Evolutionary conservation across 2,797 vertebrate genomes (phyloP), one percentile per base, ranked within the genome.

Genomic region (Fundulus diaphanus): DNA sequence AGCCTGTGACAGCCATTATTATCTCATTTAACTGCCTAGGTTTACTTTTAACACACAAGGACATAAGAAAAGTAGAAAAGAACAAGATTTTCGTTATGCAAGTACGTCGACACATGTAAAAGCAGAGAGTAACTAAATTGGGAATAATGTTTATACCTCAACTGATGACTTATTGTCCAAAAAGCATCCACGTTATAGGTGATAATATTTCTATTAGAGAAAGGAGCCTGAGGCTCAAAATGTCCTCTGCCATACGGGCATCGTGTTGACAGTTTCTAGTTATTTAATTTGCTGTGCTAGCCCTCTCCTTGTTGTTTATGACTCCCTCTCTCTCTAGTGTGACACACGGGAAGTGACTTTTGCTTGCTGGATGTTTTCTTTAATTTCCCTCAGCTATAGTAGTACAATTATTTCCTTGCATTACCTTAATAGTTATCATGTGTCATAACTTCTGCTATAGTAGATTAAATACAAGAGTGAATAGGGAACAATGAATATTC

Each of bases 321-420:
- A 80, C 75, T 83, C 82, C 65, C 66, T 61, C 9, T 24, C 76
- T 79, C 74, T 85, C 74, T 69, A 46, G 76, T 76, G 80, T 76
- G 71, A 79, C 42, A 78, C 51, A 54, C 57, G 74, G 79, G 70
- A 83, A 79, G 74, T 76, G 73, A 51, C 69, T 74, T 81, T 77
- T 71, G 66, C 65, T 82, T 75, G 77, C 69, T 68, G 51, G 76
- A 51, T 80, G 76, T 16, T 77, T 63, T 61, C n/a, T 49, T 81
- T 87, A 77, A 92, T 91, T 92, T 90, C 88, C 88, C 87, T 31
- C 42, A 49, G 74, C 87, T 70, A 61, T 27, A 74, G 40, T 73
- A 33, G 51, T n/a, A 56, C 73, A 76, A 48, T 9, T 5, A 73
- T 76, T 83, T 74, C 61, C 65, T 57, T 42, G 70, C 56, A 72